Evolutionary conservation across 2,797 vertebrate genomes (phyloP).

Genomic region (Pteronotus mesoamericanus): DNA sequence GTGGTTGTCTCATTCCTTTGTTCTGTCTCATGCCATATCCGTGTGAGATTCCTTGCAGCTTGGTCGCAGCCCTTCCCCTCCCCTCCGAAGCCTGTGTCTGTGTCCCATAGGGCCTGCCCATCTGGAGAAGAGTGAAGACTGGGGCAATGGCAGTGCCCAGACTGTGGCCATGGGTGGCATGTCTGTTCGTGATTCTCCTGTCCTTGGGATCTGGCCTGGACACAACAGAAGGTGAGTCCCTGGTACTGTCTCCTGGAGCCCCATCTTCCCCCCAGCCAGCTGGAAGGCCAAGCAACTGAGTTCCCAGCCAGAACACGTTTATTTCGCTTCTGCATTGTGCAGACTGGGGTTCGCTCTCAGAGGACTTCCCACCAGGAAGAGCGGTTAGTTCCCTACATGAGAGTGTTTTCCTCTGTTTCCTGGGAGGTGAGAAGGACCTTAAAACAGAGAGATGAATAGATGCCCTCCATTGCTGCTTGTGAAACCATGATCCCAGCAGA

Average conservation of each 20-base stretch:
- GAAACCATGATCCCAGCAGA: not conserved
- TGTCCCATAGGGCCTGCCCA: not conserved
- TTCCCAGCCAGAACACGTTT: not conserved
- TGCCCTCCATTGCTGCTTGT: not conserved
- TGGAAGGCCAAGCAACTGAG: not conserved
- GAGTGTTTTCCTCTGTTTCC: not conserved
- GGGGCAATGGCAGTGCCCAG: not conserved
- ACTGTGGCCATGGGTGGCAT: conserved; percentile 32
- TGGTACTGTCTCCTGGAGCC: not conserved
- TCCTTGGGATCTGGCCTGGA: conserved; percentile 63
- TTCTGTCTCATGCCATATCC: not conserved
- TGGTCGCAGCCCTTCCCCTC: not conserved
- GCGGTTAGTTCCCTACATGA: not conserved
- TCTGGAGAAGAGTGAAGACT: conserved; percentile 23
- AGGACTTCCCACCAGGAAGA: not conserved
- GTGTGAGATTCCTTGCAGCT: not conserved
- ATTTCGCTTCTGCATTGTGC: rapidly evolving
- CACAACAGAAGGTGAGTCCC: conserved; percentile 77
- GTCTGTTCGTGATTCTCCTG: conserved; percentile 62
- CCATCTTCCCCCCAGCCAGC: not conserved
- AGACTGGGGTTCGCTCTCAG: not conserved
- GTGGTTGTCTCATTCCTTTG: not conserved
- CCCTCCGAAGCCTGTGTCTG: not conserved
- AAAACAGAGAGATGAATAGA: not conserved
- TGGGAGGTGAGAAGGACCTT: not conserved